Base-by-base conservation (phyloP, 2,888 invertebrate species). In the Allolobophora icterica region DNA sequence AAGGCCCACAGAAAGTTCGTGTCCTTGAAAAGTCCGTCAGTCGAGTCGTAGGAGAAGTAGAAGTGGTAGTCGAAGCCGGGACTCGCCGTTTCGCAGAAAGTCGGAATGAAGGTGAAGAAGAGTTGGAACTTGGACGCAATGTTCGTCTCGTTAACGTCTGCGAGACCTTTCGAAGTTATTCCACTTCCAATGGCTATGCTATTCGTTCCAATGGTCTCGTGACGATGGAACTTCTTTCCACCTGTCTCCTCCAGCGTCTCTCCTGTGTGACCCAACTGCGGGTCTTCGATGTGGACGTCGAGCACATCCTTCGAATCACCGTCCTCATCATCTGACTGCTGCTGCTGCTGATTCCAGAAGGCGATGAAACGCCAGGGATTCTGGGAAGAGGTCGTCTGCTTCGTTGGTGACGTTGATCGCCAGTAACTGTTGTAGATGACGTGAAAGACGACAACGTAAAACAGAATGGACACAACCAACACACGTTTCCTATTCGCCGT, bases 31-130 rank as follows among this genome's bases (percentile, higher is more conserved):
- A 91, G 33, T 15, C n/a, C 40, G 34, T 92, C 92, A 21, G 90
- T 90, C 45, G 90, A 90, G 84, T 92, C 92, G 89, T 89, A 92
- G 52, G 91, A 89, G 3, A 92, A 84, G 71, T 92, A 92, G 90
- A 92, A 92, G 89, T 91, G 89, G 58, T 90, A 92, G 42, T 87
- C 58, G 89, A 84, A 91, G 30, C 89, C 87, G 24, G 58, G 42
- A 52, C 42, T 52, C n/a, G 89, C 45, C 15, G 89, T 89, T 89
- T 42, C 52, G 38, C 89, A 89, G 89, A 89, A 89, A 38, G 91
- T 52, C 34, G 92, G 92, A 91, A 90, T 21, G 89, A 91, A 90
- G 19, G 90, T 89, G 52, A 89, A 71, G 90, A 91, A 91, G 35
- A 91, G 71, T 38, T 91, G 90, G 84, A 91, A 89, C 84, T 91